Percentiles rank a stretch among this genome's conserved stretches.
phyloP scores from a whole-genome alignment of 2,797 vertebrate species.

The Sylvia borin region DNA sequence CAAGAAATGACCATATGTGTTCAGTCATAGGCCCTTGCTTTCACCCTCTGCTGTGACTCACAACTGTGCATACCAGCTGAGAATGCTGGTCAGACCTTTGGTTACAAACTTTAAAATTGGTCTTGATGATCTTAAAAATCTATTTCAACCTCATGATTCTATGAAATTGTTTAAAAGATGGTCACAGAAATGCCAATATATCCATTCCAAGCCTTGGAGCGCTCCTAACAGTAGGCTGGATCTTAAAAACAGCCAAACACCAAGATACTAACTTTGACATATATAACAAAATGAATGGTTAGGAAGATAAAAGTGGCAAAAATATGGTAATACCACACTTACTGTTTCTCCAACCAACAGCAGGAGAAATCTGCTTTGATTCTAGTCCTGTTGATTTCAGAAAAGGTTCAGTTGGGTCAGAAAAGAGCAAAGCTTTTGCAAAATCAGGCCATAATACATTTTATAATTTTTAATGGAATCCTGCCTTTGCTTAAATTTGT shows the following conservation, averaged over 20 bases:
- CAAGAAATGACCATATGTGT: not conserved
- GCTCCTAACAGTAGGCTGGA: not conserved
- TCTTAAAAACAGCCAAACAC: not conserved
- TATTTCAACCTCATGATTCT: not conserved
- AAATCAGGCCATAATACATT: not conserved
- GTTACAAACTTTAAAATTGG: not conserved
- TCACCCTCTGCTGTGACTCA: not conserved
- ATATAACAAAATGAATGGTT: not conserved
- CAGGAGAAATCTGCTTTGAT: not conserved
- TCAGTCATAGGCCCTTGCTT: not conserved
- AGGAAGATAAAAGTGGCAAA: not conserved
- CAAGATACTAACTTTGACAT: not conserved
- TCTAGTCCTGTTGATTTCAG: not conserved
- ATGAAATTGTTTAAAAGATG: not conserved
- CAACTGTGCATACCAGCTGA: not conserved
- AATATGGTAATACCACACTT: not conserved
- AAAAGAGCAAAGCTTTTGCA: not conserved
- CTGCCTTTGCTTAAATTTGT: not conserved
- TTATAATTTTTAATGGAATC: not conserved
- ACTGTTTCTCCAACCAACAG: not conserved
- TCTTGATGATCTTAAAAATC: not conserved
- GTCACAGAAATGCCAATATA: not conserved
- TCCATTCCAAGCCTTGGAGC: not conserved
- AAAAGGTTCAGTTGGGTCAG: not conserved
- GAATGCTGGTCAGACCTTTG: not conserved